Percentiles rank a stretch among this genome's conserved stretches.
These are phyloP conservation scores for Idaea aversata DNA, from an alignment of 2,888 invertebrate genomes.

Conservation along the genomic window DNA sequence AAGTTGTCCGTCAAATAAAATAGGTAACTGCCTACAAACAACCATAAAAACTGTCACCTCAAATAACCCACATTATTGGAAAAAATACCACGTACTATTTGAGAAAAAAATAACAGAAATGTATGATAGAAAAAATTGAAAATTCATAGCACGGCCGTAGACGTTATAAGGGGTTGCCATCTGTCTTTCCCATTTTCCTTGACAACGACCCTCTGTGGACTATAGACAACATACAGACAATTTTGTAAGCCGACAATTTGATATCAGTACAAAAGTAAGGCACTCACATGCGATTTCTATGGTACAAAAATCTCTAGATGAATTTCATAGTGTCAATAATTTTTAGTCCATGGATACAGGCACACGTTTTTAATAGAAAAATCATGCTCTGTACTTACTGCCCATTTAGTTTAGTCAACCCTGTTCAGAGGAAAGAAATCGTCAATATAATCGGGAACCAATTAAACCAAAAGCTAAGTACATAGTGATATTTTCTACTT, in stretches of 20 bases:
- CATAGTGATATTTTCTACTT: too few species aligned
- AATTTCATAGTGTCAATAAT: too few species aligned
- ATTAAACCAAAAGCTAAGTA: too few species aligned
- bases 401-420: too few species aligned
- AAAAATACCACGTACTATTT: slow-evolving; percentile 1
- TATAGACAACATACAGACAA: not conserved
- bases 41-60: slow-evolving; percentile 1
- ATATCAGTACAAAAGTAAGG: not conserved
- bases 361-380: too few species aligned
- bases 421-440: too few species aligned
- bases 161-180: slow-evolving; percentile 28
- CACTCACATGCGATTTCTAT: not conserved
- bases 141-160: slow-evolving; percentile 26
- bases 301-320: not conserved
- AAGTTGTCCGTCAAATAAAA: not conserved
- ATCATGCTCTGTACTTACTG: too few species aligned
- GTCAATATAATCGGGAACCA: too few species aligned
- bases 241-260: not conserved
- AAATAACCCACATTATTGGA: slow-evolving; percentile 1
- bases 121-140: slow-evolving; percentile 19
- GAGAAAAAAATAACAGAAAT: slow-evolving; percentile 18
- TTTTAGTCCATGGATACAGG: too few species aligned
- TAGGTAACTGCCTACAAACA: not conserved
- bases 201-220: slow-evolving; percentile 8
- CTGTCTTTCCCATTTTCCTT: slow-evolving; percentile 34